These are phyloP conservation scores for sheep (Ovis aries) DNA, from an alignment of 2,113 vertebrate species.

Conservation along the genomic window DNA sequence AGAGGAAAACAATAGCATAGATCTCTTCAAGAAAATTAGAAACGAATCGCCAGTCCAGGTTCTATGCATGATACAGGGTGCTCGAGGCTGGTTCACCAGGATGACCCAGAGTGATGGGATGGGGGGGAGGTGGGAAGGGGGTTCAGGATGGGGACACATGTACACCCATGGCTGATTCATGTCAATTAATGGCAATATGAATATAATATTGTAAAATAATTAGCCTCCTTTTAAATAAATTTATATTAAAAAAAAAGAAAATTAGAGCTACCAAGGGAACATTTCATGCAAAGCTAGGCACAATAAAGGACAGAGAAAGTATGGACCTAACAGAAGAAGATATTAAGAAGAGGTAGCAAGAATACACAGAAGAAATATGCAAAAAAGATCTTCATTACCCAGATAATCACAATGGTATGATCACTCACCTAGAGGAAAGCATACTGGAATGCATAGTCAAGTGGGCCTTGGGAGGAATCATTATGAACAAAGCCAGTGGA, in stretches of 20 bases:
- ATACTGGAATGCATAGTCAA: not conserved
- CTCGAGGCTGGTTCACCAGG: not conserved
- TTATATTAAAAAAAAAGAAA: not conserved
- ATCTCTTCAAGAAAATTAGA: not conserved
- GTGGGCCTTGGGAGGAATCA: not conserved
- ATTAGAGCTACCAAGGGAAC: not conserved
- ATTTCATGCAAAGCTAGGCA: not conserved
- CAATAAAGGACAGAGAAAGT: not conserved
- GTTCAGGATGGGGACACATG: not conserved
- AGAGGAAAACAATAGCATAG: not conserved
- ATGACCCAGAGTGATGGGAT: not conserved
- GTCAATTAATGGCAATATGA: not conserved
- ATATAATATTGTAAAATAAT: not conserved
- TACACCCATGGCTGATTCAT: not conserved
- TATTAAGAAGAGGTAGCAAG: not conserved
- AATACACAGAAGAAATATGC: not conserved
- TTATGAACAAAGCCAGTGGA: not conserved
- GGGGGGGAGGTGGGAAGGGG: not conserved
- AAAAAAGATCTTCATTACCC: not conserved
- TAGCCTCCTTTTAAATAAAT: not conserved
- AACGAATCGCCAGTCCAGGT: accelerated
- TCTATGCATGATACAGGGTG: not conserved
- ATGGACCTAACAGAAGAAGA: not conserved
- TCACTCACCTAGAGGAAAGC: not conserved
- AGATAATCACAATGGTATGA: not conserved